Conservation (phyloP, 2,113 vertebrate genomes). For the Triplophysa siluroides region DNA sequence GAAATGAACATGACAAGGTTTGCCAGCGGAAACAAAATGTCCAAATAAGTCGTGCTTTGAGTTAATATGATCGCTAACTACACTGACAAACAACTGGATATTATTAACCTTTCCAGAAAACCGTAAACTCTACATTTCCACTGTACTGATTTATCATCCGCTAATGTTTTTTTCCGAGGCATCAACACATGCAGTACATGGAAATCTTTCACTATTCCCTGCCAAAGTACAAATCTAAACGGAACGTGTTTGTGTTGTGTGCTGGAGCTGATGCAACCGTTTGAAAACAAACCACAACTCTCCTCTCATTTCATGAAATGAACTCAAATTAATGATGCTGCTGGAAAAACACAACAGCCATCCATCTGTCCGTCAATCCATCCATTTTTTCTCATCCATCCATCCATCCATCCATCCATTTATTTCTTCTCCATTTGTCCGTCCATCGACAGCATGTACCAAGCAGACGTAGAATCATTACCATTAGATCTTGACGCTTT, state of each 20-base stretch:
- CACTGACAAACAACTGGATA: background rate
- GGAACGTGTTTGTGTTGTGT: background rate
- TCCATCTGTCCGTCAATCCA: background rate
- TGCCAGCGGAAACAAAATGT: no score
- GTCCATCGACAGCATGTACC: no score
- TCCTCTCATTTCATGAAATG: background rate
- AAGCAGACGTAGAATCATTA: slow-evolving; percentile 65
- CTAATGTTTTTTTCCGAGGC: background rate
- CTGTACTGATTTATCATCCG: background rate
- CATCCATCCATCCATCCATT: no score
- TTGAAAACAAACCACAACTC: slow-evolving; percentile 7
- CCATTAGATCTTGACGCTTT: slow-evolving; percentile 99
- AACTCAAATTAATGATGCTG: background rate
- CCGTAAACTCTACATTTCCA: background rate
- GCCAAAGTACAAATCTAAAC: slow-evolving; percentile 29
- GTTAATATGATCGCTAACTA: no score
- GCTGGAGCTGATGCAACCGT: slow-evolving; percentile 20
- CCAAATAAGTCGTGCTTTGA: no score
- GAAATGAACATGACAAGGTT: no score
- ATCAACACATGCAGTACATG: slow-evolving; percentile 5
- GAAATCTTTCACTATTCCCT: background rate
- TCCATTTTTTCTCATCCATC: background rate
- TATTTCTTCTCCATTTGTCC: no score
- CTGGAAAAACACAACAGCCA: background rate
- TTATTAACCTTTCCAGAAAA: background rate